These are phyloP conservation scores for Sciurus vulgaris DNA, from an alignment of 2,797 vertebrate genomes.

Conservation along the genomic window DNA sequence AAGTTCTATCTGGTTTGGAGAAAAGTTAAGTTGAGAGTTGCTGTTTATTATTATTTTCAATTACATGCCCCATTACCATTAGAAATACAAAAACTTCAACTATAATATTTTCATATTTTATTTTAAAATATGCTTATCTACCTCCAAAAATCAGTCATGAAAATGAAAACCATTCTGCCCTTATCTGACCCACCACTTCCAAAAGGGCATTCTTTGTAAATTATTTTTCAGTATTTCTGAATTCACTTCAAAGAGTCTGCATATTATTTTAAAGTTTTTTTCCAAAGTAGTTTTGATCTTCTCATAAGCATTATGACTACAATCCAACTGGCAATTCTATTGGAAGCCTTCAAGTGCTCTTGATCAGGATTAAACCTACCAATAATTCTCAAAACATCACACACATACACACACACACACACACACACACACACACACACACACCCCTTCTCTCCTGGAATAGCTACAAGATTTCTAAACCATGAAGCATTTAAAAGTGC, in stretches of 20 bases:
- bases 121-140: conserved; percentile 59
- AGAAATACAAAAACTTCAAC: conserved; percentile 56
- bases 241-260: conserved; percentile 76
- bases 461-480: conserved; percentile 50
- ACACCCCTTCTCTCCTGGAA: neutral
- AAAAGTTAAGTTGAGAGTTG: conserved; percentile 47
- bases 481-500: neutral
- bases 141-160: conserved; percentile 61
- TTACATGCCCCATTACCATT: conserved; percentile 25
- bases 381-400: conserved; percentile 10
- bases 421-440: neutral
- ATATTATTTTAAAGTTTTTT: conserved; percentile 76
- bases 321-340: conserved; percentile 57
- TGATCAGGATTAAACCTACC: conserved; percentile 28
- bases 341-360: conserved; percentile 66
- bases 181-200: conserved; percentile 54
- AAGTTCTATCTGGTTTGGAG: conserved; percentile 63
- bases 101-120: conserved; percentile 64
- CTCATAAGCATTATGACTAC: conserved; percentile 53
- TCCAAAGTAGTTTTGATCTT: conserved; percentile 66
- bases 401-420: neutral
- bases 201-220: conserved; percentile 75
- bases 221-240: conserved; percentile 76
- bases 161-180: conserved; percentile 67
- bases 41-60: conserved; percentile 10